Evolutionary conservation across 1,140 invertebrate species (phyloP), one percentile per base, ranked within the genome.

Genomic region (Drosophila baimaii): DNA sequence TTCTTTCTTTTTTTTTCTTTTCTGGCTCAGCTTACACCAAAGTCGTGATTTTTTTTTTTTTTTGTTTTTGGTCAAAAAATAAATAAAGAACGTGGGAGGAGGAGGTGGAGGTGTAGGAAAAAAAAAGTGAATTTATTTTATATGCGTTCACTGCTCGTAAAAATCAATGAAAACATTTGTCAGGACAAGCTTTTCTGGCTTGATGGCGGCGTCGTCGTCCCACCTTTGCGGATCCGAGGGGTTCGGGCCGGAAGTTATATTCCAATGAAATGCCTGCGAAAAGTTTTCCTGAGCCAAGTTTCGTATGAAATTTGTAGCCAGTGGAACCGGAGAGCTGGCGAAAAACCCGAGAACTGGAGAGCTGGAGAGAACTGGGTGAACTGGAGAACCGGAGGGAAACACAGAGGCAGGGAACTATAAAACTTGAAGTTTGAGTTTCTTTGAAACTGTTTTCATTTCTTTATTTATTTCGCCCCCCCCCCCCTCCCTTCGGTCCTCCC

Each of bases 101-200:
- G 46, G 6, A 10, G 35, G 21, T 9, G 44, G 4, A n/a, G n/a
- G n/a, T n/a, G n/a, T n/a, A n/a, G n/a, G n/a, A n/a, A n/a, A 12
- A 15, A 29, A 70, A 69, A 75, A 77, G 77, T 64, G 82, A 86
- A 85, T 86, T 86, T 86, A 86, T 82, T 88, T 81, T 79, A 82
- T 82, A 64, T 54, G 51, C 75, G 73, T 86, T 86, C 59, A 68
- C 56, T 88, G 83, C 79, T 82, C 83, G 82, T 86, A 86, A 86
- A 88, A 88, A 86, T 86, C 82, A 88, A 86, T 86, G 82, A 86
- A 86, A 82, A 86, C 79, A 88, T 72, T 65, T 68, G 71, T 75
- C 51, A 75, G 72, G 57, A 63, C 71, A 63, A 74, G 59, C 46
- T 44, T 51, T 75, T 69, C 61, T 41, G 62, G 59, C 61, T 69